Percentiles rank a stretch among this genome's conserved stretches.
Conservation (phyloP, 2,888 invertebrate genomes). For the Thecophora atra region DNA sequence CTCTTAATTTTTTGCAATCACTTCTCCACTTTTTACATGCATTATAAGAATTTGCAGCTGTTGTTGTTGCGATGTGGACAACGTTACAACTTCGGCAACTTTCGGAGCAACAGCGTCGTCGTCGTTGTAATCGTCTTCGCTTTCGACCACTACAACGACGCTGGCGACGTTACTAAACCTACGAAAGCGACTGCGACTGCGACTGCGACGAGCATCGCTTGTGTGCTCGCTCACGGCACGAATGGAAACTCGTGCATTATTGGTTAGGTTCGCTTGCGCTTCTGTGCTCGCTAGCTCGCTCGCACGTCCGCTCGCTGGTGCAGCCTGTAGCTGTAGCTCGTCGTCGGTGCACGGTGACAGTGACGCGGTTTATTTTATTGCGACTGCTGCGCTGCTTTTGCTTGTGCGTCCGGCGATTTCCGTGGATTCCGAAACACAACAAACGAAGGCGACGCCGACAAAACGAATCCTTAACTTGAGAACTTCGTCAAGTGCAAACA, state of each 20-base stretch:
- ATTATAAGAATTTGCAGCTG: constrained; percentile 13
- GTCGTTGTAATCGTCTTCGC: background rate
- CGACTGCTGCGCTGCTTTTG: constrained; percentile 42
- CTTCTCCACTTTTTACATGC: constrained; percentile 1
- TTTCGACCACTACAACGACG: constrained; percentile 35
- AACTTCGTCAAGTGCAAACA: too few species aligned
- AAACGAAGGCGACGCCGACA: constrained; percentile 11
- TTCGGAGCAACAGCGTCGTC: constrained; percentile 29
- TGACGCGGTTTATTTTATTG: constrained; percentile 52
- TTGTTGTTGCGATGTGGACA: constrained; percentile 33
- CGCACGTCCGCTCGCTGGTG: constrained; percentile 40
- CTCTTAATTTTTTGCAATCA: background rate
- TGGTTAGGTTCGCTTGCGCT: constrained; percentile 34
- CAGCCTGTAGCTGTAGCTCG: constrained; percentile 35
- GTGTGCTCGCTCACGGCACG: constrained; percentile 27
- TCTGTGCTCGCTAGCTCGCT: constrained; percentile 43
- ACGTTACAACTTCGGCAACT: constrained; percentile 16
- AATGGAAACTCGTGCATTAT: constrained; percentile 47
- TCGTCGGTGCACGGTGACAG: constrained; percentile 34
- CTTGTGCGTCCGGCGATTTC: background rate
- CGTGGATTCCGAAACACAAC: background rate
- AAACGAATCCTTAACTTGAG: too few species aligned
- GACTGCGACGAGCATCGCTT: constrained; percentile 9
- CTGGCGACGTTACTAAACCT: background rate
- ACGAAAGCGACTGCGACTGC: constrained; percentile 11